Percentiles rank a stretch among this genome's conserved stretches.
phyloP scores from a whole-genome alignment of 2,113 vertebrate species.

The Apodemus speciosus region DNA sequence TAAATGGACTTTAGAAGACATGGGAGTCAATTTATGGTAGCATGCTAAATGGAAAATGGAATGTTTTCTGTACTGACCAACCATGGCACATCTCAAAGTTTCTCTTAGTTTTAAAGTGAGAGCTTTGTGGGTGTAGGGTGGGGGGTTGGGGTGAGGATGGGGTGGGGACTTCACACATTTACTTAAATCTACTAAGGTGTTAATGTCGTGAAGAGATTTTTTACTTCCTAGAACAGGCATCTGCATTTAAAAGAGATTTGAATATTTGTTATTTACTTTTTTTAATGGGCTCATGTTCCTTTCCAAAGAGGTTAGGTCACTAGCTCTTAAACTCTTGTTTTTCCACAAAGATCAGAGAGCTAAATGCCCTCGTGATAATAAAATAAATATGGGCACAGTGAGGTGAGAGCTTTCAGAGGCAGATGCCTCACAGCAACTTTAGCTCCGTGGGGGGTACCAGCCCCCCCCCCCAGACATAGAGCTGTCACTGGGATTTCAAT shows the following conservation, averaged over 20 bases:
- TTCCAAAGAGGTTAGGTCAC: not conserved
- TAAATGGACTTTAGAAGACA: slow-evolving; percentile 23
- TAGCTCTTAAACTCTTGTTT: not conserved
- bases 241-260: slow-evolving; percentile 16
- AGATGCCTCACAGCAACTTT: not conserved
- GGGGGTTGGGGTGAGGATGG: not conserved
- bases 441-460: not conserved
- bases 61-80: not conserved
- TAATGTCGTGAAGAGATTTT: not conserved
- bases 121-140: not conserved
- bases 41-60: not conserved
- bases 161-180: not conserved
- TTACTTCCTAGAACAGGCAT: not conserved
- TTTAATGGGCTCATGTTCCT: not conserved
- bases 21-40: not conserved
- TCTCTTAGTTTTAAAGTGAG: not conserved
- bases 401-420: too few relatives aligned
- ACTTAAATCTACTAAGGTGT: slow-evolving; percentile 45
- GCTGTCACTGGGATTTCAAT: not conserved
- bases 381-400: not conserved
- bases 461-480: not conserved
- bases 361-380: not conserved
- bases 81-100: not conserved
- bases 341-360: not conserved
- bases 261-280: not conserved